Evolutionary conservation across 2,113 vertebrate genomes (phyloP).

Genomic region (Chunga burmeisteri): DNA sequence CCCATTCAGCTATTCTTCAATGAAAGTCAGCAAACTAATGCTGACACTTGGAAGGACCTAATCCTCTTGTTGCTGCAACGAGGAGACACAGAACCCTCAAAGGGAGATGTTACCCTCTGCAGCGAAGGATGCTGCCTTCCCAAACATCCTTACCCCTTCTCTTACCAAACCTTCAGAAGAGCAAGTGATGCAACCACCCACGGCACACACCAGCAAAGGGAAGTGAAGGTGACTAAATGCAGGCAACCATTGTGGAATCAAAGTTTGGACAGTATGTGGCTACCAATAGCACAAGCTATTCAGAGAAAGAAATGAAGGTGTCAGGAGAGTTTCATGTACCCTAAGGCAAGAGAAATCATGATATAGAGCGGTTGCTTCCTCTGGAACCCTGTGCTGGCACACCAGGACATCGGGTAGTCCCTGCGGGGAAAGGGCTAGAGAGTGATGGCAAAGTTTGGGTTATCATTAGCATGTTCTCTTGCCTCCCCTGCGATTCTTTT

Average conservation of each 20-base stretch:
- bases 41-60: neutral
- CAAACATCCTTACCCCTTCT: neutral
- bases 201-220: neutral
- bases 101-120: neutral
- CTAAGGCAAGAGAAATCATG: neutral
- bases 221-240: neutral
- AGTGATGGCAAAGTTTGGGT: neutral
- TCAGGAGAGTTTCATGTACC: neutral
- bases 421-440: neutral
- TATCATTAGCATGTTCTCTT: neutral
- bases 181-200: neutral
- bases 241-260: neutral
- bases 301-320: neutral
- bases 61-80: neutral
- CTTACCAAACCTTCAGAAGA: neutral
- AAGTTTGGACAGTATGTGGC: neutral
- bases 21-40: neutral
- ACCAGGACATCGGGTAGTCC: neutral
- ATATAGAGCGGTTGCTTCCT: neutral
- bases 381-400: neutral
- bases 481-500: neutral
- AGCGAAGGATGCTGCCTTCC: neutral
- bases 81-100: neutral
- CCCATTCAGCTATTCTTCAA: neutral
- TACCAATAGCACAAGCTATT: neutral